Percentiles rank a stretch among this genome's conserved stretches.
These are phyloP conservation scores for Amphiduros pacificus DNA, from an alignment of 2,888 invertebrate genomes.

Conservation along the genomic window DNA sequence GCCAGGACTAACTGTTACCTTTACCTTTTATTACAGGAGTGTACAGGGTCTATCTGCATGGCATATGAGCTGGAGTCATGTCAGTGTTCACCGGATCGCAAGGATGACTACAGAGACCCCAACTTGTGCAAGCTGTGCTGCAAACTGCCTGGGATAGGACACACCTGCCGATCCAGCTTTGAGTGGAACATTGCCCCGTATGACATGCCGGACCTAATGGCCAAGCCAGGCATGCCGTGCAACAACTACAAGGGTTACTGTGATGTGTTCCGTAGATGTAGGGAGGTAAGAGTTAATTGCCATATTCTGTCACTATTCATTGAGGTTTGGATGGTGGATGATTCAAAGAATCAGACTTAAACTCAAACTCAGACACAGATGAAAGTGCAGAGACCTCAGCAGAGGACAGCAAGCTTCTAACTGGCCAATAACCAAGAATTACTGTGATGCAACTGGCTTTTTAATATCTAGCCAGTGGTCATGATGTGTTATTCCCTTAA, in stretches of 20 bases:
- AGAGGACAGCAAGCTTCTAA: too few species aligned
- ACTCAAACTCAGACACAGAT: too few species aligned
- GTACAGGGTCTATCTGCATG: constrained; percentile 40
- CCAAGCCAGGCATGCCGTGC: constrained; percentile 94
- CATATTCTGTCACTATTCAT: too few species aligned
- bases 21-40: too few species aligned
- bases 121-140: constrained; percentile 85
- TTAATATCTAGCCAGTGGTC: too few species aligned
- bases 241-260: constrained; percentile 97
- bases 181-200: constrained; percentile 84
- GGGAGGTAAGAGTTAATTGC: constrained; percentile 77
- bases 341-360: too few species aligned
- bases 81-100: constrained; percentile 35
- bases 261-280: constrained; percentile 96
- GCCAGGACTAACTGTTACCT: too few species aligned
- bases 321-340: too few species aligned
- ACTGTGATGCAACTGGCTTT: too few species aligned
- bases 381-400: too few species aligned
- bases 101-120: constrained; percentile 36
- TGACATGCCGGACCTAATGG: constrained; percentile 90
- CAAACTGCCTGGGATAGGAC: constrained; percentile 79
- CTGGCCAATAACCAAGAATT: too few species aligned
- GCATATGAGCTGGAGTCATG: constrained; percentile 39
- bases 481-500: too few species aligned
- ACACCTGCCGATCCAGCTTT: constrained; percentile 82